phyloP scores from a whole-genome alignment of 2,888 invertebrate species.

The Eudemis profundana region DNA sequence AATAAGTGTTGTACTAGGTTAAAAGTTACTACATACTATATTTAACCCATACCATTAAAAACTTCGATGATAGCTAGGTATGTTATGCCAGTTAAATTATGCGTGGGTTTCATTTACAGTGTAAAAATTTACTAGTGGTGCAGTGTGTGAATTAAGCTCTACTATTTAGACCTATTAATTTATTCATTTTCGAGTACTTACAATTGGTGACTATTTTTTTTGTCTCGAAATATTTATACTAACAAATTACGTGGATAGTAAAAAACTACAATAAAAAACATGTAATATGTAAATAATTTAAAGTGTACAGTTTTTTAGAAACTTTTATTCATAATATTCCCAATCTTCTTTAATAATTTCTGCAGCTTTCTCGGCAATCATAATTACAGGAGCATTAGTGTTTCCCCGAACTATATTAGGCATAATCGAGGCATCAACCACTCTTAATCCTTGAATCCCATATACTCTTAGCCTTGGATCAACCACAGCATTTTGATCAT shows the following conservation, averaged over 20 bases:
- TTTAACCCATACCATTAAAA: too few species aligned
- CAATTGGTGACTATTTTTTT: neutral
- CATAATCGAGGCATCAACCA: constrained; percentile 93
- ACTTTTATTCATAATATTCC: constrained; percentile 62
- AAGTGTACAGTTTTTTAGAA: neutral
- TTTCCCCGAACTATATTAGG: constrained; percentile 91
- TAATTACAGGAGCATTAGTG: constrained; percentile 92
- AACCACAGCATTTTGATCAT: constrained; percentile 72
- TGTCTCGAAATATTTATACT: too few species aligned
- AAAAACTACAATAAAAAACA: neutral
- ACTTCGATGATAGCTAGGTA: too few species aligned
- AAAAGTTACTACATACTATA: too few species aligned
- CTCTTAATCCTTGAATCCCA: constrained; percentile 82
- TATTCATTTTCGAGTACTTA: constrained; percentile 25
- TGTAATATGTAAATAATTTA: neutral
- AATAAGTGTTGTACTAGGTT: too few species aligned
- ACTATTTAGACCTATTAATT: neutral
- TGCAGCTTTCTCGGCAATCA: constrained; percentile 89
- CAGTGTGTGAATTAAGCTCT: constrained; percentile 9
- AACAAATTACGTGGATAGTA: too few species aligned
- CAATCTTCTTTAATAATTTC: constrained; percentile 74
- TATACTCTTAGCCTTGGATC: constrained; percentile 67
- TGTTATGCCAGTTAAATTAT: neutral
- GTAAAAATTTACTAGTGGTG: constrained; percentile 11
- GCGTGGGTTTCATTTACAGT: constrained; percentile 15